Evolutionary conservation across 2,113 vertebrate species (phyloP).

Genomic region (Callocephalon fimbriatum): DNA sequence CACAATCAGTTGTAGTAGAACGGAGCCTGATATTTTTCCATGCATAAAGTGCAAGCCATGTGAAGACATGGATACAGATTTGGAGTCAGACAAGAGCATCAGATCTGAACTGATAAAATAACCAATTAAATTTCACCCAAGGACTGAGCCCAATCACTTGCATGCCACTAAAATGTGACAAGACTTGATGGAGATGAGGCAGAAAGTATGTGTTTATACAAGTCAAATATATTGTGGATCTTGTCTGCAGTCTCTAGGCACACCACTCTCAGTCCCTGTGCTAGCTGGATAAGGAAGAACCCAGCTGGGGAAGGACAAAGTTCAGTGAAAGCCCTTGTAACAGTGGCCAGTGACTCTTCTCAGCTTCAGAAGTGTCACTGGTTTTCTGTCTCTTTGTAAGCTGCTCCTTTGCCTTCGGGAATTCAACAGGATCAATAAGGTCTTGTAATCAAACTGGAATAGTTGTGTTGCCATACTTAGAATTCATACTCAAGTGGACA

Average conservation of each 20-base stretch:
- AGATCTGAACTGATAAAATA: background rate
- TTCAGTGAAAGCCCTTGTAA: background rate
- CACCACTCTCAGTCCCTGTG: rapidly evolving
- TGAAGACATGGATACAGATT: background rate
- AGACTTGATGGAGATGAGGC: background rate
- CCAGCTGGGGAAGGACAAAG: background rate
- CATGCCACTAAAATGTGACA: background rate
- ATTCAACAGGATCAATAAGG: background rate
- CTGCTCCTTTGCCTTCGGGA: background rate
- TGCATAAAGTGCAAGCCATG: background rate
- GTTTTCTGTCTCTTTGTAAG: background rate
- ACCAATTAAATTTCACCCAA: background rate
- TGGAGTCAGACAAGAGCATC: background rate
- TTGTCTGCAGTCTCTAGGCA: background rate
- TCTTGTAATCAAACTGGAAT: background rate
- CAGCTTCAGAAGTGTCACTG: background rate
- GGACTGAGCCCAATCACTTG: background rate
- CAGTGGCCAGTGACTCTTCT: background rate
- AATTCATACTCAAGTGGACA: background rate
- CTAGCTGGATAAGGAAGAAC: background rate
- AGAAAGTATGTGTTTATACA: background rate
- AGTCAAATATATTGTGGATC: background rate
- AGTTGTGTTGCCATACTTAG: background rate
- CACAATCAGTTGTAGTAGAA: background rate
- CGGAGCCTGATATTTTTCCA: background rate